phyloP scores from a whole-genome alignment of 2,797 vertebrate species.

The Gymnothorax javanicus region DNA sequence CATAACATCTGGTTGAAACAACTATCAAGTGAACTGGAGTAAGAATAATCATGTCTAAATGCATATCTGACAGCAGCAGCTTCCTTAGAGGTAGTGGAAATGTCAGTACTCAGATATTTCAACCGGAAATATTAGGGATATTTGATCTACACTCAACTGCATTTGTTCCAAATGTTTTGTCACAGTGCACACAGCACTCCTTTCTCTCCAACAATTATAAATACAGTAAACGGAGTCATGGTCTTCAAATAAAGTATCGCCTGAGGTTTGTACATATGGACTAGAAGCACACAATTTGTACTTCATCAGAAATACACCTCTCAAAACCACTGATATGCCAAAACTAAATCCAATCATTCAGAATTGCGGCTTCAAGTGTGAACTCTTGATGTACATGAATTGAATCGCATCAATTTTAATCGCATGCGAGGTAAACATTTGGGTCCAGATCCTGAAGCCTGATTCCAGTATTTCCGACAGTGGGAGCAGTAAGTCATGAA shows the following conservation, averaged over 20 bases:
- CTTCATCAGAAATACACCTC: background rate
- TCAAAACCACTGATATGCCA: background rate
- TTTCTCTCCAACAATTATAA: too few relatives aligned
- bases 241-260: slow-evolving; percentile 30
- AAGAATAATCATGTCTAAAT: slow-evolving; percentile 26
- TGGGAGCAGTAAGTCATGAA: background rate
- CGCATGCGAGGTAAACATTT: background rate
- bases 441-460: background rate
- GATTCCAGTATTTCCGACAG: background rate
- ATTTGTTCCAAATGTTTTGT: slow-evolving; percentile 18
- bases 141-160: background rate
- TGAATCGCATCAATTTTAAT: background rate
- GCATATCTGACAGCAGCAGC: background rate
- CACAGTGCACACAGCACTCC: background rate
- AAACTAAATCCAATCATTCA: background rate
- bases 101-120: slow-evolving; percentile 31
- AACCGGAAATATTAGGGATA: slow-evolving; percentile 14
- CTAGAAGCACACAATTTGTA: background rate
- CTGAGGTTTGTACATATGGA: background rate
- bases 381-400: background rate
- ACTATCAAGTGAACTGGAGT: slow-evolving; percentile 13
- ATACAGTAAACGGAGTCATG: too few relatives aligned
- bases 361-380: background rate
- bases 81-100: slow-evolving; percentile 25
- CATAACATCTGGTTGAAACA: slow-evolving; percentile 36